Evolutionary conservation across 2,113 vertebrate species (phyloP).

Genomic region (Ursus arctos): DNA sequence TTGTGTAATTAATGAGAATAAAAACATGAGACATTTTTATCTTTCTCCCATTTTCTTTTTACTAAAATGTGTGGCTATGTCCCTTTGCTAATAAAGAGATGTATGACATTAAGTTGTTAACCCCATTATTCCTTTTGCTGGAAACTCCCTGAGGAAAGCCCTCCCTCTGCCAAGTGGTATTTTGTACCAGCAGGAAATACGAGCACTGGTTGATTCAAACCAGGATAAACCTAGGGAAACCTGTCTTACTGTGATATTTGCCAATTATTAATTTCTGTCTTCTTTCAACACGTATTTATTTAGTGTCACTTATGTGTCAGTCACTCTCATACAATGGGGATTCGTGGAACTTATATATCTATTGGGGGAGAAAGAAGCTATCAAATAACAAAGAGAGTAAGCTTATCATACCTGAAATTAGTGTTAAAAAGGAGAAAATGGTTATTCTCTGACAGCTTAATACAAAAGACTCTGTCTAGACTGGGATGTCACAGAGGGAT

Average conservation of each 20-base stretch:
- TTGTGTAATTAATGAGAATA: background rate
- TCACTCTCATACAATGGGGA: background rate
- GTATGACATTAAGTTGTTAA: background rate
- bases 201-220: background rate
- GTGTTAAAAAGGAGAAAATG: background rate
- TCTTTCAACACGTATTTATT: background rate
- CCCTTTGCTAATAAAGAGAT: background rate
- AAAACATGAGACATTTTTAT: background rate
- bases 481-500: background rate
- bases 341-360: background rate
- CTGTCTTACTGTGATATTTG: background rate
- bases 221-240: background rate
- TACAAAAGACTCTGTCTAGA: background rate
- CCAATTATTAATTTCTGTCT: conserved; percentile 21
- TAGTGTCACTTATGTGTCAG: background rate
- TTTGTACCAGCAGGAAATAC: background rate
- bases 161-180: background rate
- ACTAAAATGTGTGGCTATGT: background rate
- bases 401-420: background rate
- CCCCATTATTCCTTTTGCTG: background rate
- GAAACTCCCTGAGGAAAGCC: background rate
- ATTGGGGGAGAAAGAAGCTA: background rate
- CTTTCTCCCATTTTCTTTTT: background rate
- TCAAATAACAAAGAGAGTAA: background rate
- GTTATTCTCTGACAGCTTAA: background rate